Conservation (phyloP, 2,888 invertebrate species). For the Ischnus inquisitorius region DNA sequence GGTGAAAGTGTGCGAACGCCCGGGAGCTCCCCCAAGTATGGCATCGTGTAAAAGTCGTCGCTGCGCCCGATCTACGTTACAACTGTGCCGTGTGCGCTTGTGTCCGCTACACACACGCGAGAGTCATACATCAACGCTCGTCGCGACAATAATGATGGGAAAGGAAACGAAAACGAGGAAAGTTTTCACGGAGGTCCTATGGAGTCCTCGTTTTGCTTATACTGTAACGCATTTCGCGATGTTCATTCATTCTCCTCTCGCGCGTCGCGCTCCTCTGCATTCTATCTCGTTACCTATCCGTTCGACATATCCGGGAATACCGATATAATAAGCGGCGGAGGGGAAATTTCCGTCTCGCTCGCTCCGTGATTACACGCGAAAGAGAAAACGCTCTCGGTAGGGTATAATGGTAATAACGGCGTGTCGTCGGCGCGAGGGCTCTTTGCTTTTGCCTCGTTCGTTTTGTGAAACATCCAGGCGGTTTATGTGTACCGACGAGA, state of each 20-base stretch:
- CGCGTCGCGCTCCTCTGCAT: background rate
- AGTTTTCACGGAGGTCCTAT: slow-evolving; percentile 51
- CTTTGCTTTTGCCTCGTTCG: slow-evolving; percentile 33
- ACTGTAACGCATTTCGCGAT: slow-evolving; percentile 9
- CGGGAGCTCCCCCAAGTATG: slow-evolving; percentile 72
- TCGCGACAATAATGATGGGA: slow-evolving; percentile 77
- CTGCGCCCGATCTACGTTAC: slow-evolving; percentile 1
- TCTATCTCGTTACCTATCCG: background rate
- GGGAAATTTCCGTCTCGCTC: slow-evolving; percentile 42
- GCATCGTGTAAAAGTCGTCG: slow-evolving; percentile 60
- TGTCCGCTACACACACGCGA: background rate
- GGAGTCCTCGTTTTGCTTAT: background rate
- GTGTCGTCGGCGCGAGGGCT: slow-evolving; percentile 54
- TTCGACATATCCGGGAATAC: slow-evolving; percentile 47
- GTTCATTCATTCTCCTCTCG: background rate
- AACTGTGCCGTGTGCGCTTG: slow-evolving; percentile 28
- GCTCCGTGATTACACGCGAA: slow-evolving; percentile 64
- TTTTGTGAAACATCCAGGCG: background rate
- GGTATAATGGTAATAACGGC: slow-evolving; percentile 60
- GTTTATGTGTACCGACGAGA: slow-evolving; percentile 27
- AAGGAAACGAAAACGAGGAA: slow-evolving; percentile 73
- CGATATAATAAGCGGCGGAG: slow-evolving; percentile 51
- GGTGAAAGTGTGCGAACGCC: slow-evolving; percentile 82
- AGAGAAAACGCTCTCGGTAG: slow-evolving; percentile 68
- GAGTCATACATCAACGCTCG: background rate